Evolutionary conservation across 2,888 invertebrate species (phyloP).

Genomic region (Steinernema scapterisci): DNA sequence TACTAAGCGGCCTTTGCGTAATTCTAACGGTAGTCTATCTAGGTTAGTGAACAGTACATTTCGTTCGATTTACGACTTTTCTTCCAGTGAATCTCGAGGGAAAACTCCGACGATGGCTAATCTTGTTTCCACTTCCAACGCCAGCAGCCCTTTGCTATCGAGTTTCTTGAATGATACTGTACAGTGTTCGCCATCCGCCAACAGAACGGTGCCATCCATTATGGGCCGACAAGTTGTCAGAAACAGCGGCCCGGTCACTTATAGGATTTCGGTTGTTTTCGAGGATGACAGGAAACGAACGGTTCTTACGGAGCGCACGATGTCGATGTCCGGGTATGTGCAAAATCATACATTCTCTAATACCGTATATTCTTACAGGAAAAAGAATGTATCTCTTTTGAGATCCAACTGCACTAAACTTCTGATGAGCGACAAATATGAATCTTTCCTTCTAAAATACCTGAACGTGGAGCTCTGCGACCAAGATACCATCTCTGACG

Average conservation of each 20-base stretch:
- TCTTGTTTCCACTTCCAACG: too few species aligned
- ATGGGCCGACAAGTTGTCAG: too few species aligned
- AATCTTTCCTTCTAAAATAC: background rate
- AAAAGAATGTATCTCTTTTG: background rate
- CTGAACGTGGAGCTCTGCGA: background rate
- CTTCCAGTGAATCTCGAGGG: too few species aligned
- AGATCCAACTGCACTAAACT: background rate
- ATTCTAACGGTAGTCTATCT: too few species aligned
- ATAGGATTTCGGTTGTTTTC: background rate
- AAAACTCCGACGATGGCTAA: too few species aligned
- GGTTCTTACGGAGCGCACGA: background rate
- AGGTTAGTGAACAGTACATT: too few species aligned
- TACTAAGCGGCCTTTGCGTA: too few species aligned
- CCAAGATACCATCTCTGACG: background rate
- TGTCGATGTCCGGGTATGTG: background rate
- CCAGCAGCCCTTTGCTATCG: too few species aligned
- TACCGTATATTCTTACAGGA: background rate
- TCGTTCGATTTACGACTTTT: too few species aligned
- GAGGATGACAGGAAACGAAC: background rate
- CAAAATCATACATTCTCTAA: background rate
- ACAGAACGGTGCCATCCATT: too few species aligned
- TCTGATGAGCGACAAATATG: background rate
- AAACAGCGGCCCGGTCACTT: background rate
- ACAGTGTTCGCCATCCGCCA: too few species aligned
- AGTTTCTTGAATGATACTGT: too few species aligned